phyloP scores from a whole-genome alignment of 1,140 invertebrate genomes.

The Leptoteleia sp. region DNA sequence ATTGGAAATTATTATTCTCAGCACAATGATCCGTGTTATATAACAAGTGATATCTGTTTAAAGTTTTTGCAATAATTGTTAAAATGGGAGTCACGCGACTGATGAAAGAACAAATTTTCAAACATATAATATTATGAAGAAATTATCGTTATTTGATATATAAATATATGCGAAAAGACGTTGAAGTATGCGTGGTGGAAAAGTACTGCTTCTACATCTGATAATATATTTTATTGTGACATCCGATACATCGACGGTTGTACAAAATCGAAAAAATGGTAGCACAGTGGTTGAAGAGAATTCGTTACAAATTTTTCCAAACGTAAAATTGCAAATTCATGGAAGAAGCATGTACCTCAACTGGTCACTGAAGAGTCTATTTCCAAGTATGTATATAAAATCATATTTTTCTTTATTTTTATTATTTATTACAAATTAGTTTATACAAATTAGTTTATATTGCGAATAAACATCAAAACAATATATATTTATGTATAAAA shows the following conservation, averaged over 20 bases:
- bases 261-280: not conserved
- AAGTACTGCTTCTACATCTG: slow-evolving; percentile 9
- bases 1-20: slow-evolving; percentile 27
- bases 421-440: slow-evolving; percentile 3
- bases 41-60: slow-evolving; percentile 5
- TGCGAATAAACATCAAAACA: too few species aligned
- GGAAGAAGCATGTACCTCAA: slow-evolving; percentile 17
- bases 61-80: not conserved
- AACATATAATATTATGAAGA: not conserved
- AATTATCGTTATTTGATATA: slow-evolving; percentile 1
- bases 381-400: slow-evolving; percentile 28
- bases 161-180: not conserved
- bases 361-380: slow-evolving; percentile 37
- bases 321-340: slow-evolving; percentile 23
- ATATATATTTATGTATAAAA: too few species aligned
- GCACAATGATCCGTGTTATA: not conserved
- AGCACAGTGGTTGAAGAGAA: not conserved
- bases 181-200: slow-evolving; percentile 40
- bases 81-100: slow-evolving; percentile 15
- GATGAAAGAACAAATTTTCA: not conserved
- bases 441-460: too few species aligned
- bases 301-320: slow-evolving; percentile 28
- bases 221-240: slow-evolving; percentile 13
- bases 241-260: not conserved
- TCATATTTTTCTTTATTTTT: slow-evolving; percentile 5